phyloP scores from a whole-genome alignment of 2,888 invertebrate genomes.

The Melangyna quadrimaculata region DNA sequence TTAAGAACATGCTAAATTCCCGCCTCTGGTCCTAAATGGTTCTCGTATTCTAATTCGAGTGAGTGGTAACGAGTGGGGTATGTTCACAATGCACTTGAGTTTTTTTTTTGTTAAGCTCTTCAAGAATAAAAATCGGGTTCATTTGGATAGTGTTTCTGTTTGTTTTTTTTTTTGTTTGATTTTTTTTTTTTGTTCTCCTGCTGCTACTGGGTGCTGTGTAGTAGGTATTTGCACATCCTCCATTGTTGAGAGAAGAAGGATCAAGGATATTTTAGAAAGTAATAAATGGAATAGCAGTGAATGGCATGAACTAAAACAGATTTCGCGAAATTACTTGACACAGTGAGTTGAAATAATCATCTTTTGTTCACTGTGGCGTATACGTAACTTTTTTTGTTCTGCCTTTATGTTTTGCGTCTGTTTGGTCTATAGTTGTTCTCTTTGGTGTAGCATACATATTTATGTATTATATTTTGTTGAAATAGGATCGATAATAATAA shows the following conservation, averaged over 20 bases:
- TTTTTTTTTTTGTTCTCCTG: background rate
- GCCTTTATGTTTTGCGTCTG: background rate
- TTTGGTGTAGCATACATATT: background rate
- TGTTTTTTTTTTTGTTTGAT: background rate
- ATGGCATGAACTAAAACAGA: constrained; percentile 21
- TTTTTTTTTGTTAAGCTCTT: constrained; percentile 1
- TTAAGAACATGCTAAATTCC: constrained; percentile 21
- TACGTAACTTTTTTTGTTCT: constrained; percentile 35
- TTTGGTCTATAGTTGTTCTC: background rate
- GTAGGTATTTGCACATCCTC: constrained; percentile 1
- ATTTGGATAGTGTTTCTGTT: constrained; percentile 27
- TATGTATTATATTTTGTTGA: background rate
- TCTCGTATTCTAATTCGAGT: constrained; percentile 52
- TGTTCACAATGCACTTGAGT: constrained; percentile 35
- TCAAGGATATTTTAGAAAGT: constrained; percentile 36
- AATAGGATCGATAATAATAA: constrained; percentile 21
- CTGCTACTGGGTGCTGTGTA: no score
- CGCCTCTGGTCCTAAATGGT: constrained; percentile 28
- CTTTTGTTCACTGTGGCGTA: constrained; percentile 29
- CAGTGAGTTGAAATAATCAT: constrained; percentile 44
- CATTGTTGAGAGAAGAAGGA: constrained; percentile 9
- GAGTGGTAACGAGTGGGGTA: constrained; percentile 17
- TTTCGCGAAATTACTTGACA: constrained; percentile 38
- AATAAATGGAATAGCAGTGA: background rate
- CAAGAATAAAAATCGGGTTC: constrained; percentile 30